Evolutionary conservation across 2,888 invertebrate genomes (phyloP).

Genomic region (Emesis furor): DNA sequence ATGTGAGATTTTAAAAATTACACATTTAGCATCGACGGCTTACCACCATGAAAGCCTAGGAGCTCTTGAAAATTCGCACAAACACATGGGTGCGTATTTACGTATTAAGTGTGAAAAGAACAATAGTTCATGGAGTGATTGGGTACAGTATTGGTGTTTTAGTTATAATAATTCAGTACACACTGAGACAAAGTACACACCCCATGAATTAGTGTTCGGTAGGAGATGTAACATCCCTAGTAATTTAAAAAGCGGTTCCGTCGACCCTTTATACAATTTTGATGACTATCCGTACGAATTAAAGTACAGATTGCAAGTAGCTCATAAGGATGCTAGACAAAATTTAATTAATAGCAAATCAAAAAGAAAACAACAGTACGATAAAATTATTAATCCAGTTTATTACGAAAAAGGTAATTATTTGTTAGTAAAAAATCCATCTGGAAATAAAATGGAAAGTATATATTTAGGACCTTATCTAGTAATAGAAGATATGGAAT

Average conservation of each 20-base stretch:
- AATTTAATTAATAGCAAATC: conserved; percentile 28
- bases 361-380: conserved; percentile 37
- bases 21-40: conserved; percentile 36
- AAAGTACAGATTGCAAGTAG: conserved; percentile 40
- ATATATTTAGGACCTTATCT: conserved; percentile 38
- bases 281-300: conserved; percentile 51
- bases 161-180: conserved; percentile 42
- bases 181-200: background rate
- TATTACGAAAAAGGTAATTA: conserved; percentile 38
- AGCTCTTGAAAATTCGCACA: conserved; percentile 43
- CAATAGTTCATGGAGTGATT: conserved; percentile 22
- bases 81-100: conserved; percentile 30
- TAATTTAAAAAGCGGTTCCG: conserved; percentile 31
- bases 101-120: conserved; percentile 34
- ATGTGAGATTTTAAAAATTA: conserved; percentile 38
- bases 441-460: conserved; percentile 16
- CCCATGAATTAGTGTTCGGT: too few species aligned
- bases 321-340: too few species aligned
- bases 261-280: conserved; percentile 44
- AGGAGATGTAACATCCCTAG: conserved; percentile 32
- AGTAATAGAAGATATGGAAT: conserved; percentile 32
- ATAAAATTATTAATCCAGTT: conserved; percentile 27
- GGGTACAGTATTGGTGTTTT: conserved; percentile 50
- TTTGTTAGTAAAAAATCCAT: conserved; percentile 36
- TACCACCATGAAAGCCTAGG: conserved; percentile 50